phyloP scores from a whole-genome alignment of 2,888 invertebrate species.

The Hoplodrina ambigua region DNA sequence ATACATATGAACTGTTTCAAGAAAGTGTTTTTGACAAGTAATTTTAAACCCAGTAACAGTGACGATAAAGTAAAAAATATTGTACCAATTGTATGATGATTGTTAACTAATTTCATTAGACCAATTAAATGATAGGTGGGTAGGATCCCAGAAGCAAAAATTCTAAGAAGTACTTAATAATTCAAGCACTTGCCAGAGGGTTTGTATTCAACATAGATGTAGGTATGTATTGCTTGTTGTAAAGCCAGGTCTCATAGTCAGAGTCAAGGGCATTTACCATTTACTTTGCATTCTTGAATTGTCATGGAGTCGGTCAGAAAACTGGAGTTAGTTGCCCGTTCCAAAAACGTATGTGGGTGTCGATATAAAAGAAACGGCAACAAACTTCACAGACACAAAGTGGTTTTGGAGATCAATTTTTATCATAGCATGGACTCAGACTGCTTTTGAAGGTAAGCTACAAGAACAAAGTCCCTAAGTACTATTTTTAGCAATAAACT shows the following conservation, averaged over 20 bases:
- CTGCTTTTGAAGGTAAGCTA: not conserved
- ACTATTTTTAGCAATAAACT: not conserved
- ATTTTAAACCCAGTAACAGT: too few species aligned
- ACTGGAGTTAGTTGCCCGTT: not conserved
- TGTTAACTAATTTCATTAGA: too few species aligned
- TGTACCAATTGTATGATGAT: too few species aligned
- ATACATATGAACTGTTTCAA: not conserved
- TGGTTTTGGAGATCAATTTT: not conserved
- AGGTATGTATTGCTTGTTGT: too few species aligned
- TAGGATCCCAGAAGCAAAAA: not conserved
- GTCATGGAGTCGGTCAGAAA: not conserved
- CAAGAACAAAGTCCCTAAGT: too few species aligned
- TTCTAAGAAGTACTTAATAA: not conserved
- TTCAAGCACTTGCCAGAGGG: not conserved
- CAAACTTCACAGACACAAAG: not conserved
- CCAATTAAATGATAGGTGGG: not conserved
- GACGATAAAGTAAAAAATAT: too few species aligned
- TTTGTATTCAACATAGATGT: too few species aligned
- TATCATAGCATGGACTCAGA: not conserved
- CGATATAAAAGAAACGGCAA: not conserved
- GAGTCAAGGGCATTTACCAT: not conserved
- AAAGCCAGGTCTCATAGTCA: not conserved
- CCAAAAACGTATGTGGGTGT: not conserved
- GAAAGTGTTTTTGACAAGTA: too few species aligned
- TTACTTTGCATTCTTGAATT: not conserved